phyloP scores from a whole-genome alignment of 2,113 vertebrate genomes.

The Heteronetta atricapilla region DNA sequence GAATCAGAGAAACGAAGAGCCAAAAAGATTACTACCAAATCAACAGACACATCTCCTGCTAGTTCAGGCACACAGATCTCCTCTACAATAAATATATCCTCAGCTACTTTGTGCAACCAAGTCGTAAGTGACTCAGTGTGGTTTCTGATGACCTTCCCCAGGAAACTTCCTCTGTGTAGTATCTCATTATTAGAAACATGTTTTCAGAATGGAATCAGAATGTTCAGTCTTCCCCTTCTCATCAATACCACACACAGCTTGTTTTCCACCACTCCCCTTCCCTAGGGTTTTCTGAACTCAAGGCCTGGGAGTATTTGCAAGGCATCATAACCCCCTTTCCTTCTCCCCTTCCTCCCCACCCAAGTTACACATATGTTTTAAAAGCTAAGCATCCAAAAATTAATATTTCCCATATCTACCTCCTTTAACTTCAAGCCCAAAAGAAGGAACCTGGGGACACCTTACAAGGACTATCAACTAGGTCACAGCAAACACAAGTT shows the following conservation, averaged over 20 bases:
- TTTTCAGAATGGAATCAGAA: too few species aligned
- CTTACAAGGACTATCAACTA: background rate
- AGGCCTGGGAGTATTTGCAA: background rate
- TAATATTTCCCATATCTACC: background rate
- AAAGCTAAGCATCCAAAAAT: background rate
- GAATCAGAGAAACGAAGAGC: conserved; percentile 48
- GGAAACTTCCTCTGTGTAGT: background rate
- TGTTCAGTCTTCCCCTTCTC: too few species aligned
- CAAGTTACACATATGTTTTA: accelerated
- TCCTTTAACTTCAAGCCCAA: background rate
- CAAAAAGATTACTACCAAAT: conserved; percentile 31
- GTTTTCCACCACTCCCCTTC: background rate
- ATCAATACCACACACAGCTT: background rate
- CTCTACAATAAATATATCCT: conserved; percentile 6
- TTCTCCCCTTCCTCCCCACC: background rate
- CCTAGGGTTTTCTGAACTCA: background rate
- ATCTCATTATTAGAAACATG: accelerated
- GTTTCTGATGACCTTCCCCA: background rate
- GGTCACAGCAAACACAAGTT: background rate
- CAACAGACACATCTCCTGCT: conserved; percentile 31
- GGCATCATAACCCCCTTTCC: background rate
- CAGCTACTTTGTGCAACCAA: background rate
- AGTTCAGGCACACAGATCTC: background rate
- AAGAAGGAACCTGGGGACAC: background rate
- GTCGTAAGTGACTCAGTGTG: background rate